Conservation (phyloP, 2,113 vertebrate genomes). For the Urocitellus parryii region DNA sequence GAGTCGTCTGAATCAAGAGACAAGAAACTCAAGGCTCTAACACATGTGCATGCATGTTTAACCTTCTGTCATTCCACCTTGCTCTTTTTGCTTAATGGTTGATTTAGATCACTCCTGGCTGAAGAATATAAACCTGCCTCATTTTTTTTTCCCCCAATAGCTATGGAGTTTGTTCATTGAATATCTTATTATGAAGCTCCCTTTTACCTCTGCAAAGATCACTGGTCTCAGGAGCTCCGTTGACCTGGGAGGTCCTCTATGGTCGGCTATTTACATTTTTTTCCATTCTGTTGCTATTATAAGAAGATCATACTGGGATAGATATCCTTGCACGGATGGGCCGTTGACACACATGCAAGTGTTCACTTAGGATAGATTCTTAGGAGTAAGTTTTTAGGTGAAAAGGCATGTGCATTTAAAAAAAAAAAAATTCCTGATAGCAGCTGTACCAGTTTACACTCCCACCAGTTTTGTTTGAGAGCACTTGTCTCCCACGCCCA, state of each 20-base stretch:
- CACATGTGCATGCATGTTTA: background rate
- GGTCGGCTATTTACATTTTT: background rate
- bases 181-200: background rate
- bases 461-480: background rate
- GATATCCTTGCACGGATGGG: background rate
- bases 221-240: too few species aligned
- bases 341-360: background rate
- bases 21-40: background rate
- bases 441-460: background rate
- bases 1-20: background rate
- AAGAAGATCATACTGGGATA: background rate
- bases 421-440: background rate
- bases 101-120: background rate
- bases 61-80: background rate
- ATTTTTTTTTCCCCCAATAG: background rate
- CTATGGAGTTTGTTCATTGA: background rate
- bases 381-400: background rate
- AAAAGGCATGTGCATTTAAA: background rate
- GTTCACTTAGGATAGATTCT: background rate
- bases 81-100: background rate
- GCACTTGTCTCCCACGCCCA: background rate
- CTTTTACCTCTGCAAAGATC: too few species aligned
- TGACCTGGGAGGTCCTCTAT: background rate
- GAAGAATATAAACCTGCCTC: background rate
- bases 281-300: background rate